Evolutionary conservation across 2,797 vertebrate species (phyloP), one percentile per base, ranked within the genome.

Genomic region (Mastacembelus armatus): DNA sequence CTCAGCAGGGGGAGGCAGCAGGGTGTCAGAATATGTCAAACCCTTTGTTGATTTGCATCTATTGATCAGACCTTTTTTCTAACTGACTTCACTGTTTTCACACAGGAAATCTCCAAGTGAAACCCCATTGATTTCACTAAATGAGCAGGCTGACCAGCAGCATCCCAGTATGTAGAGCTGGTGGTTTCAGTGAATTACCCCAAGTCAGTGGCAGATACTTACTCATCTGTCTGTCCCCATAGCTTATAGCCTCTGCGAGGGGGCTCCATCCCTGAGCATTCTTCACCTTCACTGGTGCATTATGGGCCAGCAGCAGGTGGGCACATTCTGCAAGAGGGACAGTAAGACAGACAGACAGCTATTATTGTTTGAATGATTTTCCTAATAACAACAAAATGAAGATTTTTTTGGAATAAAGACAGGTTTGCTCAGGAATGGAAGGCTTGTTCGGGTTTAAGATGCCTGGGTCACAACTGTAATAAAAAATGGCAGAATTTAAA

Each of bases 251-350:
- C 94, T 99, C 98, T 1, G 98, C 98, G 22, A 99, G 95, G 59
- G 98, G 97, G 93, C 98, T 99, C 98, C 98, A 99, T 92, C 98
- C 98, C 95, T 99, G 98, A 95, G 98, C 97, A 4, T 99, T 99
- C 93, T 99, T 99, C 93, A 99, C 97, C 93, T 99, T 99, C 68
- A 99, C 98, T 32, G 97, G 96, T 92, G 98, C 98, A 84, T 99
- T 99, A 80, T 99, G 98, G 91, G 98, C 98, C 92, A 99, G 93
- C 79, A 99, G 95, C 88, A 99, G 92, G 91, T 99, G 98, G 61
- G 98, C 96, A 92, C 98, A 99, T 90, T 99, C 98, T 99, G 91
- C 5, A 62, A 71, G 26, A 89, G 81, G n/a, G 76, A 56, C 18
- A 91, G 81, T 24, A 77, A 50, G 3, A 72, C 21, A 32, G 74